phyloP scores from a whole-genome alignment of 2,113 vertebrate species.

The Shinisaurus crocodilurus region DNA sequence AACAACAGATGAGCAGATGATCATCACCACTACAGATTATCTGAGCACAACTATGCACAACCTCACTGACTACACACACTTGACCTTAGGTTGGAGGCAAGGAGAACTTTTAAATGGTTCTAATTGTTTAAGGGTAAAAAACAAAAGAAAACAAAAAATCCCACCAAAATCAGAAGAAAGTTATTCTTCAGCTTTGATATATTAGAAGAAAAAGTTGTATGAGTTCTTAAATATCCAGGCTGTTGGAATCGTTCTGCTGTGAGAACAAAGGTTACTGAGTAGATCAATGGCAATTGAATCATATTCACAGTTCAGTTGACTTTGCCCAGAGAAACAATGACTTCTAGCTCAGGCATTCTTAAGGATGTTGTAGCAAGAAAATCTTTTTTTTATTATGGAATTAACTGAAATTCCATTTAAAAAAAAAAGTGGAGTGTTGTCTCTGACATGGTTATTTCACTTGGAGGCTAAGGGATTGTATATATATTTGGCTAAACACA shows the following conservation, averaged over 20 bases:
- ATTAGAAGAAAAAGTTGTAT: background rate
- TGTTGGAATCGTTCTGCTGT: background rate
- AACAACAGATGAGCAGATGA: background rate
- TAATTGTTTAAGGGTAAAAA: background rate
- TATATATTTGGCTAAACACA: background rate
- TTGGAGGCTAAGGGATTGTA: too few relatives aligned
- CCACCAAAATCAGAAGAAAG: background rate
- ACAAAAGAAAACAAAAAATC: background rate
- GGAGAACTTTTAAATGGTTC: background rate
- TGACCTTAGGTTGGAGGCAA: too few relatives aligned
- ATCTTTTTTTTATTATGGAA: background rate
- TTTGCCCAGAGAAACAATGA: slow-evolving; percentile 2
- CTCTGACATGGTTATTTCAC: background rate
- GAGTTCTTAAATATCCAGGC: background rate
- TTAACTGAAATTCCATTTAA: slow-evolving; percentile 9
- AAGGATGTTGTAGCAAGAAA: slow-evolving; percentile 6
- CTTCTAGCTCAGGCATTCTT: background rate
- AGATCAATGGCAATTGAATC: slow-evolving; percentile 34
- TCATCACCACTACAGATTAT: too few relatives aligned
- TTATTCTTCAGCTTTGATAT: background rate
- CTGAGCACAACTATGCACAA: background rate
- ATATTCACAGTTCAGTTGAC: slow-evolving; percentile 27
- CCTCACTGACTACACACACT: background rate
- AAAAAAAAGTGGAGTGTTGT: background rate
- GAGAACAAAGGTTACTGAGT: slow-evolving; percentile 3